Evolutionary conservation across 2,797 vertebrate species (phyloP).

Genomic region (Myotis vivesi): DNA sequence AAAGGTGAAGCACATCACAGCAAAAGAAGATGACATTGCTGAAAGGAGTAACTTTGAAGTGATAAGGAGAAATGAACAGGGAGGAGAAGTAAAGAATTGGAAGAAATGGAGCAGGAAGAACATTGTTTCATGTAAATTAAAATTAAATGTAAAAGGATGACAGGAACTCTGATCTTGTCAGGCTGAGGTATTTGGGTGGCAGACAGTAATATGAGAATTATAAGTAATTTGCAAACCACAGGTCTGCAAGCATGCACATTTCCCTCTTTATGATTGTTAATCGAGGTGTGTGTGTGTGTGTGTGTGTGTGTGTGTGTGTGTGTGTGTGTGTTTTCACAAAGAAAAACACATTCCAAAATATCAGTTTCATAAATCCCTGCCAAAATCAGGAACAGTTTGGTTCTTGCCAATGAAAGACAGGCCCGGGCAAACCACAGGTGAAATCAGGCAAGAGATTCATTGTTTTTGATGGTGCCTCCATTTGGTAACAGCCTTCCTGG

Average conservation of each 20-base stretch:
- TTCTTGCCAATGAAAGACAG: neutral
- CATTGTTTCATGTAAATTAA: constrained; percentile 84
- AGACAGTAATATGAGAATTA: constrained; percentile 74
- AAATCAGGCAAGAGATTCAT: neutral
- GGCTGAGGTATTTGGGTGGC: constrained; percentile 71
- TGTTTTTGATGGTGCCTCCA: neutral
- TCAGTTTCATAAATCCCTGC: constrained; percentile 16
- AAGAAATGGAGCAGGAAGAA: constrained; percentile 83
- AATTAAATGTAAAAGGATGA: constrained; percentile 84
- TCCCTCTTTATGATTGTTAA: constrained; percentile 65
- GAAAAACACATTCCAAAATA: constrained; percentile 72
- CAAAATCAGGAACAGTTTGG: constrained; percentile 41
- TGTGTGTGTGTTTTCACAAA: constrained; percentile 24
- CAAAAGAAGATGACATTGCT: constrained; percentile 72
- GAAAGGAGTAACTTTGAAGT: constrained; percentile 68
- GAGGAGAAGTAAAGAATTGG: constrained; percentile 75
- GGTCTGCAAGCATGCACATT: constrained; percentile 44
- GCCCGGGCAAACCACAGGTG: neutral
- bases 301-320: too few relatives aligned
- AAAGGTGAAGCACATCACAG: constrained; percentile 67
- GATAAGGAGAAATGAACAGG: constrained; percentile 78
- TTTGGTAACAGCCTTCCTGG: neutral
- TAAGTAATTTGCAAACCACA: constrained; percentile 63
- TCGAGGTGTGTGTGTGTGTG: neutral
- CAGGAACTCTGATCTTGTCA: constrained; percentile 78